Conservation (phyloP, 2,797 vertebrate genomes). For the Xenops minutus region DNA sequence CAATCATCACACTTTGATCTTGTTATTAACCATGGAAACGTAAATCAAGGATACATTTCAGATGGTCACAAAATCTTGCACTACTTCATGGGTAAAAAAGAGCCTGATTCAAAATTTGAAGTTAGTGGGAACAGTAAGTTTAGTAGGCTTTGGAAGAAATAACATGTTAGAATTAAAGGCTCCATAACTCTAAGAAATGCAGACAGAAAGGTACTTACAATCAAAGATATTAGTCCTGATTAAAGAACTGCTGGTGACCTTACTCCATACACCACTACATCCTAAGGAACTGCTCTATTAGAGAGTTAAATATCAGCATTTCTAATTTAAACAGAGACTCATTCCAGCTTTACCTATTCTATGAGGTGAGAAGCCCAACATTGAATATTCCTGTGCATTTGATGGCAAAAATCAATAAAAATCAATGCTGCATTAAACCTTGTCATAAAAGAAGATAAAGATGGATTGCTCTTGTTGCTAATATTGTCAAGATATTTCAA, state of each 20-base stretch:
- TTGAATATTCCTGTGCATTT: background rate
- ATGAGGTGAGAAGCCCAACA: background rate
- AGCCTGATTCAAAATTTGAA: background rate
- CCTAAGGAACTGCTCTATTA: background rate
- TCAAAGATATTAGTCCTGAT: background rate
- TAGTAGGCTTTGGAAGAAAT: slow-evolving; percentile 19
- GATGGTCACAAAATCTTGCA: background rate
- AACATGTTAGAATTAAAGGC: background rate
- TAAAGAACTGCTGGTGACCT: slow-evolving; percentile 13
- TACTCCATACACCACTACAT: background rate
- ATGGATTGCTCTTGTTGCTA: background rate
- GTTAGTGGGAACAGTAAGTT: background rate
- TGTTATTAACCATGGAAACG: background rate
- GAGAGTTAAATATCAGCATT: background rate
- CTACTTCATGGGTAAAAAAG: background rate
- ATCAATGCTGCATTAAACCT: background rate
- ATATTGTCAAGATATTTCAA: background rate
- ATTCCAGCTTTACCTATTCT: slow-evolving; percentile 9
- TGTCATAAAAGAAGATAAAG: background rate
- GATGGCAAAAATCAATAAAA: background rate
- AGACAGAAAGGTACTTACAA: background rate
- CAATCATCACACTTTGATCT: background rate
- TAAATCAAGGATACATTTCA: background rate
- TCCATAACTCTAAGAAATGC: background rate
- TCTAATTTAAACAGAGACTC: slow-evolving; percentile 12